A percentile compares a stretch with the other conserved stretches of the same genome.
phyloP scores from a whole-genome alignment of 1,140 invertebrate genomes.

The Centruroides sculpturatus region DNA sequence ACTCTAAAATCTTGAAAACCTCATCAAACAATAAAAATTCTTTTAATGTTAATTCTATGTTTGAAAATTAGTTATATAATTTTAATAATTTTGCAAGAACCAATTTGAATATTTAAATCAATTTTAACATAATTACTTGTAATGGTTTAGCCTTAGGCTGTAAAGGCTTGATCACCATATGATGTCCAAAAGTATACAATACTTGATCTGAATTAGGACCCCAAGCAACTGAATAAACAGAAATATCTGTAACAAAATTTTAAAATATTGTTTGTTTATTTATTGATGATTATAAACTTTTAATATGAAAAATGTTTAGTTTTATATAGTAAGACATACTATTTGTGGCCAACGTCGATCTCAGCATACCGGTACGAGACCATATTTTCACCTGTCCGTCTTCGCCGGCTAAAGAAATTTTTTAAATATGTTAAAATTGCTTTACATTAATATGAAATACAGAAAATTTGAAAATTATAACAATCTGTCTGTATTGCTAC shows the following conservation, averaged over 20 bases:
- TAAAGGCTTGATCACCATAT: constrained; percentile 75
- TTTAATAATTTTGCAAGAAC: not conserved
- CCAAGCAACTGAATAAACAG: constrained; percentile 73
- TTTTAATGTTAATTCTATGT: too few species aligned
- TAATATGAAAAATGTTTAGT: not conserved
- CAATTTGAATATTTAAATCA: not conserved
- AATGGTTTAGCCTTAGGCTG: constrained; percentile 73
- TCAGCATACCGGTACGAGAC: constrained; percentile 87
- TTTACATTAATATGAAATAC: not conserved
- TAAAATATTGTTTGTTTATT: not conserved
- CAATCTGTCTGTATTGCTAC: too few species aligned
- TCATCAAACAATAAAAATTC: too few species aligned
- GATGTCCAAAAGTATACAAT: constrained; percentile 65
- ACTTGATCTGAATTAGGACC: constrained; percentile 68
- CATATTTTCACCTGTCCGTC: constrained; percentile 94
- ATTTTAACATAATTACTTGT: constrained; percentile 40
- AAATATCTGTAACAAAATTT: constrained; percentile 34
- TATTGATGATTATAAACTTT: not conserved
- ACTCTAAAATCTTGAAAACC: too few species aligned
- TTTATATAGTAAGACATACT: constrained; percentile 23
- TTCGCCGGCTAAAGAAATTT: constrained; percentile 59
- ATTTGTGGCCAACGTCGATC: constrained; percentile 73
- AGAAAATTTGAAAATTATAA: too few species aligned
- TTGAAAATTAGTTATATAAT: too few species aligned
- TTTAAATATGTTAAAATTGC: not conserved